These are phyloP conservation scores for Eclectus roratus DNA, from an alignment of 2,113 vertebrate species.

Conservation along the genomic window DNA sequence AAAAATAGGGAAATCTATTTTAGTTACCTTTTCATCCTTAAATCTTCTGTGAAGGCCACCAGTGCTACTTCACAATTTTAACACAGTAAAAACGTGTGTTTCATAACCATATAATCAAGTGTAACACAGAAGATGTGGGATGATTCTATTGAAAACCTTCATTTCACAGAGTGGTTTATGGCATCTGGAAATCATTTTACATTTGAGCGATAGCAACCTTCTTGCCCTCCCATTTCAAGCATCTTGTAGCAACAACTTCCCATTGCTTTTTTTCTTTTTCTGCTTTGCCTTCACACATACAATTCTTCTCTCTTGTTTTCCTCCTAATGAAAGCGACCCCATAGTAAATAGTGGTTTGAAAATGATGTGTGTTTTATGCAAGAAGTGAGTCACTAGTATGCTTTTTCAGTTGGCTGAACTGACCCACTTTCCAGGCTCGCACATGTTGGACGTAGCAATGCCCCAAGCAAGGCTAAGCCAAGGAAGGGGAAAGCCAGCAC, in stretches of 20 bases:
- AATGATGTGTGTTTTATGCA: not conserved
- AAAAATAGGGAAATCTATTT: constrained; percentile 37
- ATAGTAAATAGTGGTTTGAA: not conserved
- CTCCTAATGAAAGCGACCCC: not conserved
- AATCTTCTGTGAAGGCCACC: constrained; percentile 7
- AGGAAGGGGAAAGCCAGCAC: not conserved
- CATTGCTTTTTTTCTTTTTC: not conserved
- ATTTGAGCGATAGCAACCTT: constrained; percentile 28
- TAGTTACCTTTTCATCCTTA: constrained; percentile 32
- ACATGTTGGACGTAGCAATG: not conserved
- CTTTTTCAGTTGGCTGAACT: constrained; percentile 40
- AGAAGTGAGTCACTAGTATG: constrained; percentile 22
- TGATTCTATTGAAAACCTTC: constrained; percentile 25
- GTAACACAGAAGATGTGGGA: constrained; percentile 17
- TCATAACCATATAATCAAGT: not conserved
- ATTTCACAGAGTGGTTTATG: not conserved
- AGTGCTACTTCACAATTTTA: not conserved
- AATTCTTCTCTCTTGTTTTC: not conserved
- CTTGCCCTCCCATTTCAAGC: not conserved
- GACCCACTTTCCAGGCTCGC: constrained; percentile 4
- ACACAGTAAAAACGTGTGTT: not conserved
- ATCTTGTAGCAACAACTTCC: not conserved
- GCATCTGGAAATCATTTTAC: constrained; percentile 39
- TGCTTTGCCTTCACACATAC: not conserved
- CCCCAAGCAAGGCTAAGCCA: not conserved